phyloP scores from a whole-genome alignment of 2,888 invertebrate species.

The Caenorhabditis doughertyi region DNA sequence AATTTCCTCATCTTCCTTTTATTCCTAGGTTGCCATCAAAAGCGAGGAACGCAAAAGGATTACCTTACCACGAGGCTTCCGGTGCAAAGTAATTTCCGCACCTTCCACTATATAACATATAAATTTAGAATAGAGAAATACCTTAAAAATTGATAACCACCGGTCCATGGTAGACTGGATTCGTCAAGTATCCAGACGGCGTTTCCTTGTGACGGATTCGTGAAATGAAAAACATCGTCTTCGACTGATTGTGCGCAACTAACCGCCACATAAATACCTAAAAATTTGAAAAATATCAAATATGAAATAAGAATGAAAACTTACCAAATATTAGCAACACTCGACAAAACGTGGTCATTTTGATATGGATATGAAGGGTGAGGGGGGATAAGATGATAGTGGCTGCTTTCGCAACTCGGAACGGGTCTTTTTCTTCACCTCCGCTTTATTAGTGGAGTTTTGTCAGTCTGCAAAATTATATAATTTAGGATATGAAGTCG shows the following conservation, averaged over 20 bases:
- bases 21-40: not conserved
- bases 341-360: conserved; percentile 45
- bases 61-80: conserved; percentile 40
- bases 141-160: conserved; percentile 78
- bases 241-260: conserved; percentile 63
- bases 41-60: conserved; percentile 16
- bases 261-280: conserved; percentile 53
- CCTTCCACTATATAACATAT: not conserved
- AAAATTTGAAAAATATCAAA: conserved; percentile 3
- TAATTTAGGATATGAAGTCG: not conserved
- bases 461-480: conserved; percentile 32
- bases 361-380: conserved; percentile 3
- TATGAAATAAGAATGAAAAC: not conserved
- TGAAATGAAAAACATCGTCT: conserved; percentile 71
- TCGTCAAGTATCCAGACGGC: conserved; percentile 75
- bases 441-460: conserved; percentile 26
- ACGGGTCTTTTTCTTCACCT: conserved; percentile 12
- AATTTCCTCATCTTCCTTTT: not conserved
- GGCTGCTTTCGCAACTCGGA: conserved; percentile 41
- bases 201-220: conserved; percentile 67
- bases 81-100: conserved; percentile 21
- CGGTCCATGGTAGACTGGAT: conserved; percentile 76
- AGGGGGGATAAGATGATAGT: conserved; percentile 26
- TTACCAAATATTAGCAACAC: conserved; percentile 63
- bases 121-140: conserved; percentile 41